Base-by-base conservation (phyloP, 2,113 vertebrate species). In the Sylvietta virens region DNA sequence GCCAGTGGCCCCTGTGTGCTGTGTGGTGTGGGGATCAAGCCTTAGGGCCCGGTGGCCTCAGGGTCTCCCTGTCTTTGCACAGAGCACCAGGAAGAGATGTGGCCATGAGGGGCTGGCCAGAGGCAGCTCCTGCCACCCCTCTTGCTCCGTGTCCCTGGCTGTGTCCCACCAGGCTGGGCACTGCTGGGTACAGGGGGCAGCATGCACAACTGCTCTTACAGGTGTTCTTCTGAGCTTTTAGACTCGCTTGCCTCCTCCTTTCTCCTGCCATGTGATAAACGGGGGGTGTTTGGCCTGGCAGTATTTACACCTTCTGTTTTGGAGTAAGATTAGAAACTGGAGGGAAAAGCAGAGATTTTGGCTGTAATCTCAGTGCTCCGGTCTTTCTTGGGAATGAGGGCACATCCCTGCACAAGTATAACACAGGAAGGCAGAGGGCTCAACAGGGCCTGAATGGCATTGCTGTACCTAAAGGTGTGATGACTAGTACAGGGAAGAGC, bases 91-190 rank as follows among this genome's bases (percentile, higher is more conserved):
- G 1, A 2, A 53, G 73, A 44, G 37, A 33, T 2, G 33, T 3
- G 37, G 50, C 7, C 2, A 2, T 0, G 2, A 79, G 57, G 35
- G 76, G 47, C 19, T 0, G 0, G 10, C 53, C 3, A 0, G 21
- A 62, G 39, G 18, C 21, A 81, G 35, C 40, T 74, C 19, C 48
- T 58, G 40, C 27, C n/a, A 33, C 33, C 11, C 3, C 39, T 67
- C 22, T 14, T 70, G 22, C n/a, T 47, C 74, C 0, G 0, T 40
- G 56, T 16, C 48, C 20, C 8, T 35, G 26, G 44, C 20, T 72
- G 20, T 58, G 51, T 22, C 26, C 39, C 0, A 1, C 8, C 15
- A 65, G 27, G 42, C 24, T 61, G 40, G 56, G 26, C 42, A 35
- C 19, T 11, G 30, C 13, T n/a, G 45, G 26, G 39, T 23, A 33